Evolutionary conservation across 2,113 vertebrate species (phyloP), one percentile per base, ranked within the genome.

Genomic region (Gymnocephalus cernua): DNA sequence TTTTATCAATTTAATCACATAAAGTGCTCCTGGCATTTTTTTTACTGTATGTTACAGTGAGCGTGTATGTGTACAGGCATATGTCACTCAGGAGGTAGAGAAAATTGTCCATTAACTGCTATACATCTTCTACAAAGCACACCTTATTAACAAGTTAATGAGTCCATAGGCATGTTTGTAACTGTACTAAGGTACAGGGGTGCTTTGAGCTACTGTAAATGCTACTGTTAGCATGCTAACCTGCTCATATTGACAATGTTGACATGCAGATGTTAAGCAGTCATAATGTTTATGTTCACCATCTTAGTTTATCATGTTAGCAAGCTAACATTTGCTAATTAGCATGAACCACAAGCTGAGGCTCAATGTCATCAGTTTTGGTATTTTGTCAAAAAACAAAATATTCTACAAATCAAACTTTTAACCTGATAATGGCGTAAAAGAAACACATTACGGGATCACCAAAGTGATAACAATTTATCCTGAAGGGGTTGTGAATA

Each of bases 1-100:
- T 80, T 72, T 65, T 61, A 64, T 66, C n/a, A 57, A 18, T 74
- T 16, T 23, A 61, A 61, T 82, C 41, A 14, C 29, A 54, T 44
- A 19, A 25, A 59, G 62, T 68, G 27, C 19, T 51, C n/a, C 1
- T n/a, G 3, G 19, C 2, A 19, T 82, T 29, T 54, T 47, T 25
- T 29, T 29, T 29, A 58, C 45, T 54, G 12, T 19, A 6, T 50
- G 15, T 53, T 27, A 63, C 25, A 27, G 3, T 47, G n/a, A 47
- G n/a, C 64, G 51, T 15, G 32, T 62, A 29, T 48, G 12, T 23
- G 15, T 56, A 13, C 10, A 21, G 13, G 18, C 6, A 44, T 18
- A 6, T 2, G 16, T 32, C 32, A 32, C 47, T 48, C 47, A 48
- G 13, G 15, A 48, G 6, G 47, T 48, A 16, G 47, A 48, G 47